These are phyloP conservation scores for Acromyrmex charruanus DNA, from an alignment of 1,140 invertebrate species.

Conservation along the genomic window DNA sequence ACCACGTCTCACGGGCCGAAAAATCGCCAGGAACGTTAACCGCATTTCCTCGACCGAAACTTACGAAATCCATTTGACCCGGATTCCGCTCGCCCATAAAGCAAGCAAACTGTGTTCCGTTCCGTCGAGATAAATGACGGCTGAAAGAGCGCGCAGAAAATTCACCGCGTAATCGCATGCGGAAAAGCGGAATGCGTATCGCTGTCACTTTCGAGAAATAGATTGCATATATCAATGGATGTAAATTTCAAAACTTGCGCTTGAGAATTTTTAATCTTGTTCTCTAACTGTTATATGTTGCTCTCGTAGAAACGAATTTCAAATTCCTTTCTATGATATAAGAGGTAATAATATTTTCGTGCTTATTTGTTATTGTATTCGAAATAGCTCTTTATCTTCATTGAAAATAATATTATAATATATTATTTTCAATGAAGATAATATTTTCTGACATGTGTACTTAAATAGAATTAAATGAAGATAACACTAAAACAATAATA, in stretches of 20 bases:
- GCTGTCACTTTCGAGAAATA: slow-evolving; percentile 28
- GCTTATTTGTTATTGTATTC: not conserved
- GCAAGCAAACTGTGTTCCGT: slow-evolving; percentile 44
- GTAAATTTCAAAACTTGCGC: slow-evolving; percentile 1
- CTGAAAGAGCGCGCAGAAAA: slow-evolving; percentile 30
- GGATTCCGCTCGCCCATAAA: slow-evolving; percentile 64
- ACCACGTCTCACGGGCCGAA: slow-evolving; percentile 32
- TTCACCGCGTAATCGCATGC: slow-evolving; percentile 19
- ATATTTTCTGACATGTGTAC: not conserved
- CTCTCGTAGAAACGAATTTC: not conserved
- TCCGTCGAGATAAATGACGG: slow-evolving; percentile 40
- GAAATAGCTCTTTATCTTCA: not conserved
- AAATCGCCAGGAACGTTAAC: slow-evolving; percentile 70
- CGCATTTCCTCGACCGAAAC: slow-evolving; percentile 70
- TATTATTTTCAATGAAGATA: not conserved
- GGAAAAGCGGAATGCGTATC: slow-evolving; percentile 35
- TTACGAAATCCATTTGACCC: slow-evolving; percentile 78
- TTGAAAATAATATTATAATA: not conserved
- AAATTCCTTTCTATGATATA: not conserved
- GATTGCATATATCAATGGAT: not conserved
- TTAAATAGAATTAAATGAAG: not conserved
- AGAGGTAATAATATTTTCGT: not conserved
- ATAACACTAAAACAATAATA: not conserved
- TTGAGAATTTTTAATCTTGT: slow-evolving; percentile 30
- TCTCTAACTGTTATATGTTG: not conserved